Evolutionary conservation across 2,113 vertebrate genomes (phyloP), one percentile per base, ranked within the genome.

Genomic region (Butastur rufipennis): DNA sequence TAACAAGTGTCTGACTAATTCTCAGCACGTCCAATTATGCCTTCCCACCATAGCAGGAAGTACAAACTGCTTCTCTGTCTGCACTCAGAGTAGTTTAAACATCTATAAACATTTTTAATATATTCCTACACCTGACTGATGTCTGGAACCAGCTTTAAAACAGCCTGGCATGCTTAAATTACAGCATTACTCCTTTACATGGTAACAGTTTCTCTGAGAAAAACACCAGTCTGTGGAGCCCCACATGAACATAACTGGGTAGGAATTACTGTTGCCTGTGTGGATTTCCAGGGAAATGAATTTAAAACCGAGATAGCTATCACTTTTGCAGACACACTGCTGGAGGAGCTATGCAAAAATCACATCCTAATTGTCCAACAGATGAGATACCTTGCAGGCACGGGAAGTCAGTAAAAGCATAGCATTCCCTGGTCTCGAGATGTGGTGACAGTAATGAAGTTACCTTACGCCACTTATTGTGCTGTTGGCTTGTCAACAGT

Each of bases 341-440:
- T 95, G 58, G 56, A 95, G 81, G 53, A 96, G 66, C 91, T 89
- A 77, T 85, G 86, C 83, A 96, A 95, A 96, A 97, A 88, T 86
- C 92, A 65, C n/a, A 7, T 92, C 94, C 86, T 95, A 89, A 94
- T 93, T 95, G 94, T 95, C 80, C 83, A 85, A 81, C 40, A 89
- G 88, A 95, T 95, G 92, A 97, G 90, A 63, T 86, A 84, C 86
- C 86, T 89, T 65, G 88, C 85, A 96, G 94, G 91, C 93, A 88
- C 1, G 0, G 87, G 88, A 88, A 82, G 43, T 86, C 40, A 1
- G 65, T 88, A 86, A 85, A 89, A 94, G 87, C 90, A 91, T 70
- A 85, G 73, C 70, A n/a, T 79, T 95, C 43, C 83, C 74, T 50
- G 40, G 66, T 58, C 81, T 88, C 20, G 1, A 79, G 58, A 93